phyloP scores from a whole-genome alignment of 2,113 vertebrate genomes.

The Opisthocomus hoazin region DNA sequence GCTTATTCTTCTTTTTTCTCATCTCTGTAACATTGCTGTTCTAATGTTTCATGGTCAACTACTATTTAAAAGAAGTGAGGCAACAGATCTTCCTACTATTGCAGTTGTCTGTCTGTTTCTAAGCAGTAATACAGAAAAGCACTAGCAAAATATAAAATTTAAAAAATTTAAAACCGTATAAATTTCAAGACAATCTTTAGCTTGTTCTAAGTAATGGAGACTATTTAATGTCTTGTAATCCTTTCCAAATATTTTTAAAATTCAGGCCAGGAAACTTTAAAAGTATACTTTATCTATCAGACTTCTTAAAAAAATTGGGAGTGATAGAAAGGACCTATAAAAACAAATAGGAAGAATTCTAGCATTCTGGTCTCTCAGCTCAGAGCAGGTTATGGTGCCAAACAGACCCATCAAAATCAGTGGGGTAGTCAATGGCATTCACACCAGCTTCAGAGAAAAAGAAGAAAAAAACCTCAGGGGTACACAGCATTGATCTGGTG shows the following conservation, averaged over 20 bases:
- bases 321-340: neutral
- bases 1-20: neutral
- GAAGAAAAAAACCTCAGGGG: accelerated
- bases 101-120: neutral
- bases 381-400: neutral
- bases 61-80: neutral
- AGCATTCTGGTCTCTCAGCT: neutral
- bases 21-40: neutral
- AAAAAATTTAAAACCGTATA: neutral
- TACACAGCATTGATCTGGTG: too few relatives aligned
- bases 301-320: neutral
- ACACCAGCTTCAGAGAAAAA: neutral
- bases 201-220: neutral
- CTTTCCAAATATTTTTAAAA: neutral
- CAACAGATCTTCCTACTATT: neutral
- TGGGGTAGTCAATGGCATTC: neutral
- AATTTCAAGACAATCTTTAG: neutral
- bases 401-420: neutral
- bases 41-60: neutral
- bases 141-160: neutral
- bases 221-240: neutral
- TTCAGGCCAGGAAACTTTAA: neutral
- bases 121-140: neutral
- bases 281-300: neutral
- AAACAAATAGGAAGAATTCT: neutral